Evolutionary conservation across 2,113 vertebrate species (phyloP).

Genomic region (Aix galericulata): DNA sequence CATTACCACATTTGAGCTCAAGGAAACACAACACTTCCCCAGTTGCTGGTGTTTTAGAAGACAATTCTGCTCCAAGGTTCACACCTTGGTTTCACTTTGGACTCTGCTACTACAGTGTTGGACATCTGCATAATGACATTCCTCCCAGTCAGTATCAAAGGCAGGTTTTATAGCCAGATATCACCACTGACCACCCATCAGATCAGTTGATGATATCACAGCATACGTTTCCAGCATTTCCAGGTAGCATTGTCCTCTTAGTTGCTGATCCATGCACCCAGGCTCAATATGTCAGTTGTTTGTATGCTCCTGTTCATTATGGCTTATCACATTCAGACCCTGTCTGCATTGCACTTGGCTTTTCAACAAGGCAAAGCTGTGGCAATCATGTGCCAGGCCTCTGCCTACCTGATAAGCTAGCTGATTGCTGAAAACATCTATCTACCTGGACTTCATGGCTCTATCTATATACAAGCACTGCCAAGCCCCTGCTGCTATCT

Average conservation of each 20-base stretch:
- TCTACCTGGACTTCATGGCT: not conserved
- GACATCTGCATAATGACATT: not conserved
- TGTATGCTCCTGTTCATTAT: not conserved
- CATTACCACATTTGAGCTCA: not conserved
- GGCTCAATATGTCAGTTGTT: not conserved
- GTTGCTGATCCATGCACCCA: not conserved
- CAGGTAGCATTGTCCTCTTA: not conserved
- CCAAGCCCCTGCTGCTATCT: not conserved
- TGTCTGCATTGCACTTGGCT: not conserved
- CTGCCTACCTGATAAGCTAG: not conserved
- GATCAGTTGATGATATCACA: not conserved
- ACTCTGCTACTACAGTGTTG: not conserved
- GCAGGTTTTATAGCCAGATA: not conserved
- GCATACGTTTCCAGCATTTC: not conserved
- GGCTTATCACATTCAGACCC: not conserved
- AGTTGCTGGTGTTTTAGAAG: not conserved
- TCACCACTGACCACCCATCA: not conserved
- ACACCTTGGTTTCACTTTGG: not conserved
- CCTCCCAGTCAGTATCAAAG: not conserved
- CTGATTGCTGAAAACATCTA: not conserved
- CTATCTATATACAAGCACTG: accelerated
- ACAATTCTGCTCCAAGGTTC: not conserved
- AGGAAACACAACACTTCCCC: not conserved
- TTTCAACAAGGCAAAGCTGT: not conserved
- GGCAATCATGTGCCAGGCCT: not conserved